Conservation (phyloP, 2,113 vertebrate genomes). For the Zingel zingel region DNA sequence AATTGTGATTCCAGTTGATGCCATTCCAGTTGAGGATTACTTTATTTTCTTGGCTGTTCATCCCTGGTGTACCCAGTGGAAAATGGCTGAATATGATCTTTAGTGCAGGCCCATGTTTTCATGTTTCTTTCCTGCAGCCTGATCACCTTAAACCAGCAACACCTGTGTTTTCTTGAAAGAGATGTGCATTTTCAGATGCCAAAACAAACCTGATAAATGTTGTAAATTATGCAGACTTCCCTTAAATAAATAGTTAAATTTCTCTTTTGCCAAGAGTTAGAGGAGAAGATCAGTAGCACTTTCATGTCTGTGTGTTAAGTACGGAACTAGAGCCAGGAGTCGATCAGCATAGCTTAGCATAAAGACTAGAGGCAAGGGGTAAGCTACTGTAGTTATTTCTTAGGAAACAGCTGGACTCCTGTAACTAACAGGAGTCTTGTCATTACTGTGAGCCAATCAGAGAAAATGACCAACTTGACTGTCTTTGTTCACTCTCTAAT, state of each 20-base stretch:
- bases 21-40: conserved; percentile 15
- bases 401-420: neutral
- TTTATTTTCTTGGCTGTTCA: conserved; percentile 1
- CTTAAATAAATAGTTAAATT: neutral
- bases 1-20: conserved; percentile 18
- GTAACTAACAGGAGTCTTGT: neutral
- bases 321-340: neutral
- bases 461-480: neutral
- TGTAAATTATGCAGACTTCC: too few species aligned
- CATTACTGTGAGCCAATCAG: neutral
- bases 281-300: neutral
- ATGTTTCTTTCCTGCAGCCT: neutral
- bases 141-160: neutral
- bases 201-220: neutral
- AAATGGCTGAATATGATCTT: conserved; percentile 4
- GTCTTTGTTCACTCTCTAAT: neutral
- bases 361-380: neutral
- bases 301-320: neutral
- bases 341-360: neutral
- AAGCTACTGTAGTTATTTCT: neutral
- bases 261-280: neutral
- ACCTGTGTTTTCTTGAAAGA: neutral
- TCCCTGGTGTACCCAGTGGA: conserved; percentile 7
- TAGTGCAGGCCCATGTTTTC: neutral
- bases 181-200: neutral